These are phyloP conservation scores for Fulica atra DNA, from an alignment of 2,113 vertebrate genomes.

Conservation along the genomic window DNA sequence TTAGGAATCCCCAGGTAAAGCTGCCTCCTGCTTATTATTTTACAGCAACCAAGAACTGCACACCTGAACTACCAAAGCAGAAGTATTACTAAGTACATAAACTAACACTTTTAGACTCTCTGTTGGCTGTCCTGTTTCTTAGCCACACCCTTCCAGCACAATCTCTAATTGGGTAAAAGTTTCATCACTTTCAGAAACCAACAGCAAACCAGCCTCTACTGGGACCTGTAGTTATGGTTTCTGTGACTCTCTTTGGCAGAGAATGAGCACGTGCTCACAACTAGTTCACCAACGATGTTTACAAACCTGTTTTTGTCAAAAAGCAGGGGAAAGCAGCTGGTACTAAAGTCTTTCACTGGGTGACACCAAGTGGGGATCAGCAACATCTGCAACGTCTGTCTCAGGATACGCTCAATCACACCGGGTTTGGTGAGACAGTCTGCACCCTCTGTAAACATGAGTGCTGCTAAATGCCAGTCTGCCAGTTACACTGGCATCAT, in stretches of 20 bases:
- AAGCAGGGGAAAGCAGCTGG: fast-evolving
- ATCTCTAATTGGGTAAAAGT: fast-evolving
- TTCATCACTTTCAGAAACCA: not conserved
- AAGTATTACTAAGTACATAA: not conserved
- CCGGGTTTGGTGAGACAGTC: not conserved
- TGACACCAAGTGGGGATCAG: not conserved
- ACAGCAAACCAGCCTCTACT: not conserved
- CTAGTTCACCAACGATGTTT: not conserved
- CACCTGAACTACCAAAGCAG: not conserved
- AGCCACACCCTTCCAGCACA: not conserved
- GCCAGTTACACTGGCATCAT: not conserved
- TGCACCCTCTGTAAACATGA: not conserved
- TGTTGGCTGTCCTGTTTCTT: not conserved
- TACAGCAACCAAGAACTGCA: not conserved
- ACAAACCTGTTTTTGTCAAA: not conserved
- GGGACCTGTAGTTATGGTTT: not conserved
- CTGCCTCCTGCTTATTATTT: not conserved
- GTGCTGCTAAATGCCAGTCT: fast-evolving
- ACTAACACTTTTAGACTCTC: not conserved
- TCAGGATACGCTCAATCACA: fast-evolving
- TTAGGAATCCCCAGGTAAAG: not conserved
- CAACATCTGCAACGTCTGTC: not conserved
- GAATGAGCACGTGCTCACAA: fast-evolving
- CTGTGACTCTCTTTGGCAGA: fast-evolving
- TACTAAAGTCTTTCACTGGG: not conserved